A percentile compares a stretch with the other conserved stretches of the same genome.
Evolutionary conservation across 2,888 invertebrate genomes (phyloP).

Genomic region (Ectemnius cavifrons): DNA sequence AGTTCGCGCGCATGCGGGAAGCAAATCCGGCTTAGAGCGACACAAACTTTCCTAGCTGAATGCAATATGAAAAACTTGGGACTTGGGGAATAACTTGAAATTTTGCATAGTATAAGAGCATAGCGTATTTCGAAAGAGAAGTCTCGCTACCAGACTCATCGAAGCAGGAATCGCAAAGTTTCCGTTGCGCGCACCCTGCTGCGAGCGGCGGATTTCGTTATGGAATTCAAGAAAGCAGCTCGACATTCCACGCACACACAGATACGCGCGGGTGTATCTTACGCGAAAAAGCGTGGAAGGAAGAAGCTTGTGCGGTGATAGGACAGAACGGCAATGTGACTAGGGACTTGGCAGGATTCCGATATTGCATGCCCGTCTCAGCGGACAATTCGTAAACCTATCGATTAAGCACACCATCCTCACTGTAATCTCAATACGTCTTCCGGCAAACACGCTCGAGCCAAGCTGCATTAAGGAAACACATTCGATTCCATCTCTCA

Average conservation of each 20-base stretch:
- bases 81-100: constrained; percentile 2
- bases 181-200: constrained; percentile 22
- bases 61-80: too few species aligned
- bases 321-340: too few species aligned
- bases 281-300: not conserved
- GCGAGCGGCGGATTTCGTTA: constrained; percentile 41
- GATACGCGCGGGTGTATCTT: not conserved
- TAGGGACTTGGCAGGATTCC: constrained; percentile 37
- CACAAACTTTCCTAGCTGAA: too few species aligned
- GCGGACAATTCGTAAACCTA: constrained; percentile 42
- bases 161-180: constrained; percentile 45
- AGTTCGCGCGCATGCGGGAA: too few species aligned
- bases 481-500: constrained; percentile 3
- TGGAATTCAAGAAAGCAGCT: constrained; percentile 39
- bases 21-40: too few species aligned
- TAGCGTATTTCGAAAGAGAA: constrained; percentile 11
- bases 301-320: not conserved
- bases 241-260: constrained; percentile 35
- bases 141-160: constrained; percentile 24
- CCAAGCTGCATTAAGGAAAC: constrained; percentile 1
- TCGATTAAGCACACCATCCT: constrained; percentile 32
- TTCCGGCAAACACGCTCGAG: not conserved
- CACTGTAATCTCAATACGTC: constrained; percentile 13
- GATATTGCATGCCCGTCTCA: constrained; percentile 36
- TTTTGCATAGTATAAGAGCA: constrained; percentile 9